phyloP scores from a whole-genome alignment of 2,888 invertebrate genomes.

The Mythimna vitellina region DNA sequence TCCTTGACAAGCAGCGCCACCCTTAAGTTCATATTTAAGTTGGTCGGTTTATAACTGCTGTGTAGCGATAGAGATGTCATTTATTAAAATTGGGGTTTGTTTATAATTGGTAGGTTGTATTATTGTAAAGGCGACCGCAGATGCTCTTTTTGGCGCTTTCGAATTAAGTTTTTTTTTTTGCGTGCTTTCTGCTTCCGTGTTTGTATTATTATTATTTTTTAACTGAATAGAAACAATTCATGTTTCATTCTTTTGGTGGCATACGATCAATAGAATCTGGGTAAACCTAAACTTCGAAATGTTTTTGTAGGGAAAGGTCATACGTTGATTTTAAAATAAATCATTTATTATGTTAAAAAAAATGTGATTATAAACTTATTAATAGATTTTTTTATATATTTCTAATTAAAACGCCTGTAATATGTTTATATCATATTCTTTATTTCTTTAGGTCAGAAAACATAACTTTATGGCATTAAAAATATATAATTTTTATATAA shows the following conservation, averaged over 20 bases:
- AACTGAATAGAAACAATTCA: neutral
- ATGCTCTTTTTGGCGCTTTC: constrained; percentile 48
- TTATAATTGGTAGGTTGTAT: constrained; percentile 57
- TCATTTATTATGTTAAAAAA: too few relatives aligned
- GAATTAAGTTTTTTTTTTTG: constrained; percentile 34
- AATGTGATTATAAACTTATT: too few relatives aligned
- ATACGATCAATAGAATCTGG: neutral
- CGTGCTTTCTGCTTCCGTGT: constrained; percentile 21
- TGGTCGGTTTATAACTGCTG: constrained; percentile 68
- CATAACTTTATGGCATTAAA: too few relatives aligned
- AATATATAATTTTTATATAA: too few relatives aligned
- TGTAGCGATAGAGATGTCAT: constrained; percentile 73
- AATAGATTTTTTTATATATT: too few relatives aligned
- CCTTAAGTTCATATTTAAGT: neutral
- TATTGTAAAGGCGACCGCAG: constrained; percentile 46
- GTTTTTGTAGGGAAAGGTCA: neutral
- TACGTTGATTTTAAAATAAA: too few relatives aligned
- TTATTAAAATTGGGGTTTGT: constrained; percentile 63
- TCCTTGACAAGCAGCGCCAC: constrained; percentile 27
- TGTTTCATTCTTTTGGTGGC: neutral
- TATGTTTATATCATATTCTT: too few relatives aligned
- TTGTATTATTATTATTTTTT: constrained; percentile 18
- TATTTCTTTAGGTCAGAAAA: too few relatives aligned
- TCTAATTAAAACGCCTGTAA: too few relatives aligned
- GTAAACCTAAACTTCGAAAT: neutral